Base-by-base conservation (phyloP, 2,113 vertebrate species). In the Lophochroa leadbeateri region DNA sequence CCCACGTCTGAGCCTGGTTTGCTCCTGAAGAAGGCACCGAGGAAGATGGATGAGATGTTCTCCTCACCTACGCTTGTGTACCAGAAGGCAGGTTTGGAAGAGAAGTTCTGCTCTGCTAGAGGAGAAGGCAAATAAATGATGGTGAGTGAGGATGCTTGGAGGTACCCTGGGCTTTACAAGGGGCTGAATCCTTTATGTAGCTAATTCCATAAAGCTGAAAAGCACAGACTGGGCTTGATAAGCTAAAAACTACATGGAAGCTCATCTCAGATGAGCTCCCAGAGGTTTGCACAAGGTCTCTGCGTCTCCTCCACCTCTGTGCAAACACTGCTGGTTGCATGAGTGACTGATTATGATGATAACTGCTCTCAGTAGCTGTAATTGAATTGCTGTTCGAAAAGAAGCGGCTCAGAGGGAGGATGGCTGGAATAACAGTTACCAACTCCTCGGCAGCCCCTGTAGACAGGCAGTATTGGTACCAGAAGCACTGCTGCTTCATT, bases 401-500 rank as follows among this genome's bases (percentile, higher is more conserved):
- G 49, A 37, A 72, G 44, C 2, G 0, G 33, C 81, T 89, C 53
- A 2, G 27, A 70, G 86, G 41, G 49, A 80, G 58, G 49, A 60
- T 0, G 1, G 46, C 31, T 0, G 1, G 17, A 53, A 20, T 69
- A 57, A 86, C 0, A 27, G 76, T 8, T 52, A 43, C 53, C 3
- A 4, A 20, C 49, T 77, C 53, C 72, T 65, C 58, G 10, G 25
- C 68, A 83, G 68, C 41, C 41, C 64, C 52, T 5, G 2, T 33
- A n/a, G 70, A n/a, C 53, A 52, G 72, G 67, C 28, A 1, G 11
- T 0, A 1, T 17, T 31, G 60, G 58, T 0, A 0, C 35, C 13
- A 3, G 10, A 0, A 35, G 15, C 43, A 35, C 41, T 0, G 0
- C 39, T 35, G 29, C 69, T 69, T 33, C 60, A 0, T 6, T 43